Conservation (phyloP, 2,888 invertebrate genomes). For the Philaethria dido region DNA sequence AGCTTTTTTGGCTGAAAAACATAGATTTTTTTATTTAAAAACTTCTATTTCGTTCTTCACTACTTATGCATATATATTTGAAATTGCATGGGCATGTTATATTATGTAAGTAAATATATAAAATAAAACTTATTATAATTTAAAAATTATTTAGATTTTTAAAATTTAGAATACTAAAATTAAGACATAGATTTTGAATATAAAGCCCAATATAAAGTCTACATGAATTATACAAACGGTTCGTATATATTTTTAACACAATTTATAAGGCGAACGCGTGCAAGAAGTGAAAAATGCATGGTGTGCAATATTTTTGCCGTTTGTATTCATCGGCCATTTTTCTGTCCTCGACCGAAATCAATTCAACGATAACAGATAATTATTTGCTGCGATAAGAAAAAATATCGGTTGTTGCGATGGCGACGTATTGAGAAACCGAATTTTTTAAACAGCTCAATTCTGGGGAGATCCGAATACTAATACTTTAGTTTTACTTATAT, state of each 20-base stretch:
- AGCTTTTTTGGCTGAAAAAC: too few species aligned
- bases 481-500: not conserved
- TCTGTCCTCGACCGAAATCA: slow-evolving; percentile 66
- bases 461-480: slow-evolving; percentile 23
- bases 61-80: too few species aligned
- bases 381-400: slow-evolving; percentile 75
- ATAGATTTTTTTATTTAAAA: too few species aligned
- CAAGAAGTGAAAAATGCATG: slow-evolving; percentile 38
- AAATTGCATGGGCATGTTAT: too few species aligned
- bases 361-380: slow-evolving; percentile 76
- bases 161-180: too few species aligned
- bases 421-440: slow-evolving; percentile 61
- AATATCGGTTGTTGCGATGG: slow-evolving; percentile 67
- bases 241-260: slow-evolving; percentile 37
- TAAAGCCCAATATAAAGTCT: slow-evolving; percentile 28
- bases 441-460: slow-evolving; percentile 75
- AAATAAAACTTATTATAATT: not conserved
- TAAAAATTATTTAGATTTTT: slow-evolving; percentile 16
- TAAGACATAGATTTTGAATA: slow-evolving; percentile 33
- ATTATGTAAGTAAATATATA: too few species aligned
- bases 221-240: slow-evolving; percentile 34
- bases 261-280: slow-evolving; percentile 38
- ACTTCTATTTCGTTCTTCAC: too few species aligned
- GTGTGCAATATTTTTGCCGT: slow-evolving; percentile 54
- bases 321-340: slow-evolving; percentile 67